Evolutionary conservation across 2,888 invertebrate genomes (phyloP), one percentile per base, ranked within the genome.

Genomic region (Urechis unicinctus): DNA sequence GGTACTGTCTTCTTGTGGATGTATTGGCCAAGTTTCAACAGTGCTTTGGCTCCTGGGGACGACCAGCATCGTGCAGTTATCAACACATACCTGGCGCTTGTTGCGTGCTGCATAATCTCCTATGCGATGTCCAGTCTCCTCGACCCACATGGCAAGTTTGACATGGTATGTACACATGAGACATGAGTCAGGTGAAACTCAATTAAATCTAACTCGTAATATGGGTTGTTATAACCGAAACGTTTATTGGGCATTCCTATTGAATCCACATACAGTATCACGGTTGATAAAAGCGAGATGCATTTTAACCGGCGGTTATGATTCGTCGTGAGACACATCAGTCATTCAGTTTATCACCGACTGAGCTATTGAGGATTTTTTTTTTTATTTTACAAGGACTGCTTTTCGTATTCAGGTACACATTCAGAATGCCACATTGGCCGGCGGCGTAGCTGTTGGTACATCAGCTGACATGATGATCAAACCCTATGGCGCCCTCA

Each of bases 11-110:
- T 96, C 78, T 82, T 97, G 47, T 96, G 94, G 94, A 82, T 95
- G 56, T 96, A 89, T 80, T 96, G 95, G 95, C 96, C 96, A 0
- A 92, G 92, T 59, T 97, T 97, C 81, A 97, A 96, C 81, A 87
- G 89, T 2, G 91, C 87, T 0, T 78, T 78, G 5, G 82, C 81
- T 1, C 83, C 85, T 0, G 86, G 85, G 50, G 84, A 85, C 62
- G 87, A 86, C 66, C 88, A 88, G 64, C 85, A 88, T 69, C 83
- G 95, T 58, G 94, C 94, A 28, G 85, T 95, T 61, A 84, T 95
- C 74, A 96, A 97, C 83, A 95, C 96, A 1, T 92, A 94, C 74
- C 81, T 94, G 60, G 87, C 94, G 44, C 83, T 97, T 67, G 85
- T 88, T 55, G 84, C 91, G 30, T 86, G 86, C 68, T 85, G 86